Base-by-base conservation (phyloP, 2,888 invertebrate genomes). In the Chirona hameri region DNA sequence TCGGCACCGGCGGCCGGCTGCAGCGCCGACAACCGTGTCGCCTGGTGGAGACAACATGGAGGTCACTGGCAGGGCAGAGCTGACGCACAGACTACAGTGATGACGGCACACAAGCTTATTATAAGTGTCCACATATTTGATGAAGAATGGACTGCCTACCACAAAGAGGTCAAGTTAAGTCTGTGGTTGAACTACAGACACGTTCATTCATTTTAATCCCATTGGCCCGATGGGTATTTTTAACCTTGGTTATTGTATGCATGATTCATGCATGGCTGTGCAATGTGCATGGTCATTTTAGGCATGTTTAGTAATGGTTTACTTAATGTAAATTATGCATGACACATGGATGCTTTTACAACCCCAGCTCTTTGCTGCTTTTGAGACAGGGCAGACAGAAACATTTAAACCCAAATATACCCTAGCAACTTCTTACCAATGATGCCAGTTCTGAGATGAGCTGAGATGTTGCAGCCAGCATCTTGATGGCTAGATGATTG, bases 1-100 rank as follows among this genome's bases (percentile, higher is more conserved):
- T 69, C 69, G 69, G 69, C 69, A 1, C 69, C 69, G 29, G 69
- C 69, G n/a, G 69, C 69, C 29, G 69, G 69, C 69, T 15, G 69
- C 69, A 69, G 69, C 15, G 14, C 10, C 29, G 29, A 3, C 29
- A 69, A 29, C 1, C 69, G 69, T 9, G 5, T 12, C 27, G 29
- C 69, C 69, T 69, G 69, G 18, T 57, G 57, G 14, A 57, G 57
- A 52, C 14, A 7, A 52, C 10, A 14, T 52, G 10, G 14, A 18
- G 57, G 57, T 14, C 57, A 15, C 57, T 57, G 60, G 15, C 14
- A n/a, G 15, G 18, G 60, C 24, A 5, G 60, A 3, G 60, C n/a
- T 2, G 60, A 3, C 24, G 5, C 7, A 21, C 3, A 21, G 57
- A 57, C 14, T 4, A 4, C 12, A 18, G 21, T 57, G 4, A 57